Percentiles rank a stretch among this genome's conserved stretches.
phyloP scores from a whole-genome alignment of 2,888 invertebrate genomes.

The Oscheius sp. region DNA sequence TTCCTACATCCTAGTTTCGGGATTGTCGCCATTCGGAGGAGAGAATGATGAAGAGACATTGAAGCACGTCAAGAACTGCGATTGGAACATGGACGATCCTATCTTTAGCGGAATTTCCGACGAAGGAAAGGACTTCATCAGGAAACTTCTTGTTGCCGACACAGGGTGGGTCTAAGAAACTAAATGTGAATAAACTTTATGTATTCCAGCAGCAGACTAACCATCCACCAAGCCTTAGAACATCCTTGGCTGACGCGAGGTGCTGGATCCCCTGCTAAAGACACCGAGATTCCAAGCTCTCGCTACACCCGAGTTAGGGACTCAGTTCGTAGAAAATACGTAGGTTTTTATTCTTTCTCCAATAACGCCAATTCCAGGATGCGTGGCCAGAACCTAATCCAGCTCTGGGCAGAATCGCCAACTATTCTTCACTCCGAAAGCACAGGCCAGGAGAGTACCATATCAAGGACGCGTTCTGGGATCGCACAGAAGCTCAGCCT shows the following conservation, averaged over 20 bases:
- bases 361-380: slow-evolving; percentile 67
- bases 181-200: neutral
- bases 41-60: slow-evolving; percentile 97
- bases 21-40: slow-evolving; percentile 97
- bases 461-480: slow-evolving; percentile 84
- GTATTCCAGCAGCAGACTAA: slow-evolving; percentile 88
- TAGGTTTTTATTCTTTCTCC: slow-evolving; percentile 63
- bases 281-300: slow-evolving; percentile 81
- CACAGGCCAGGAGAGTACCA: slow-evolving; percentile 90
- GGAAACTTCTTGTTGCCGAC: slow-evolving; percentile 86
- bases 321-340: slow-evolving; percentile 80
- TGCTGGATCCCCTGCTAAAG: slow-evolving; percentile 39
- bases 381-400: slow-evolving; percentile 79
- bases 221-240: slow-evolving; percentile 92
- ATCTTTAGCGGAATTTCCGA: slow-evolving; percentile 92
- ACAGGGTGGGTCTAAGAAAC: slow-evolving; percentile 86
- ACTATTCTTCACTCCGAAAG: slow-evolving; percentile 94
- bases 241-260: slow-evolving; percentile 88
- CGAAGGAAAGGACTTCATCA: slow-evolving; percentile 97
- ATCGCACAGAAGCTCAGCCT: slow-evolving; percentile 85
- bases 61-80: slow-evolving; percentile 94
- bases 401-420: slow-evolving; percentile 94
- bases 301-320: slow-evolving; percentile 88
- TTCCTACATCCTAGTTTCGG: slow-evolving; percentile 96
- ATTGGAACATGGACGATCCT: slow-evolving; percentile 98